Evolutionary conservation across 2,797 vertebrate species (phyloP).

Genomic region (Amphiprion clarkii): DNA sequence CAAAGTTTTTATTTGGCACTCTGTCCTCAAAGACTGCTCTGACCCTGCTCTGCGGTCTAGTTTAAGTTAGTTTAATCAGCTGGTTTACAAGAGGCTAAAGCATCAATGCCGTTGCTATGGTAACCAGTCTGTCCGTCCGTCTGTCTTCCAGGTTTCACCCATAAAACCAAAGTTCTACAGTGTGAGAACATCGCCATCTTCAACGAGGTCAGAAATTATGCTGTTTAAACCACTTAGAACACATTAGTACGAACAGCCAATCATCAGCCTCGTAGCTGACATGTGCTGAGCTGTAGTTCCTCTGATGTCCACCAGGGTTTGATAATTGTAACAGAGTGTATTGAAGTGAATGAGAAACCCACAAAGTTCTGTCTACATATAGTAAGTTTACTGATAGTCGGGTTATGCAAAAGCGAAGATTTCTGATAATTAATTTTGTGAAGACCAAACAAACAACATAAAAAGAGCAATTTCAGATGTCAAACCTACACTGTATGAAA

Average conservation of each 20-base stretch:
- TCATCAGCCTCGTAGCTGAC: neutral
- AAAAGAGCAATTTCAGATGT: no score
- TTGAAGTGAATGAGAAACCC: neutral
- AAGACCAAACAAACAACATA: no score
- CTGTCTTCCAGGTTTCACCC: constrained; percentile 86
- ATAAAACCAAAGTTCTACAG: constrained; percentile 90
- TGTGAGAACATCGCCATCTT: constrained; percentile 88
- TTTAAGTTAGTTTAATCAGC: neutral
- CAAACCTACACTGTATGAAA: no score
- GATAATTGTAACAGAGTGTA: neutral
- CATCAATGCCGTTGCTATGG: neutral
- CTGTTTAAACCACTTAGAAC: constrained; percentile 8
- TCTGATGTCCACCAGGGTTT: neutral
- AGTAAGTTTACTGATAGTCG: neutral
- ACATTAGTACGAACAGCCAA: neutral
- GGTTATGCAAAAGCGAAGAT: neutral
- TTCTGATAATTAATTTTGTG: no score
- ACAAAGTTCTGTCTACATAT: neutral
- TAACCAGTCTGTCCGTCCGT: constrained; percentile 15
- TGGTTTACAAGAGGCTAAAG: neutral
- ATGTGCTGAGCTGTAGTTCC: neutral
- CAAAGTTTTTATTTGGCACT: no score
- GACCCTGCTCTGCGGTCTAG: no score
- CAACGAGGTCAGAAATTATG: constrained; percentile 86
- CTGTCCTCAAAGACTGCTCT: no score